Evolutionary conservation across 1,140 invertebrate species (phyloP).

Genomic region (Dinothrombium tinctorium): DNA sequence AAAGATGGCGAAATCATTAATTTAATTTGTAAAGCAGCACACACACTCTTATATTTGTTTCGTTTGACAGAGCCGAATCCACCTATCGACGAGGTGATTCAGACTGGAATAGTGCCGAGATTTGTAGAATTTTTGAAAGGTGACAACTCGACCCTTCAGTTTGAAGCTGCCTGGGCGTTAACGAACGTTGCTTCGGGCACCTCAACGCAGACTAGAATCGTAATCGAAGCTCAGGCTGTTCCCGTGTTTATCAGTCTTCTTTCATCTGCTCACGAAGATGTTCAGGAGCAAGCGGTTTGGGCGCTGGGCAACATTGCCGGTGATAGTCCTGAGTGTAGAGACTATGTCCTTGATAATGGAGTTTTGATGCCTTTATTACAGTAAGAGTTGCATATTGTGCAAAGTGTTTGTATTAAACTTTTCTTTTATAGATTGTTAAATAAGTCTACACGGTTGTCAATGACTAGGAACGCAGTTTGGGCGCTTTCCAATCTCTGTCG

Average conservation of each 20-base stretch:
- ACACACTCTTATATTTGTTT: slow-evolving; percentile 1
- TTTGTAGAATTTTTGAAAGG: slow-evolving; percentile 81
- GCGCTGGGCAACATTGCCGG: slow-evolving; percentile 69
- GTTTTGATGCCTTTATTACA: slow-evolving; percentile 64
- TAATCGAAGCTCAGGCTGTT: slow-evolving; percentile 80
- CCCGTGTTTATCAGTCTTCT: slow-evolving; percentile 69
- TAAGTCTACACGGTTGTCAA: slow-evolving; percentile 54
- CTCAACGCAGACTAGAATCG: slow-evolving; percentile 67
- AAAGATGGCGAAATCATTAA: too few species aligned
- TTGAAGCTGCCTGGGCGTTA: slow-evolving; percentile 92
- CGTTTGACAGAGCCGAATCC: slow-evolving; percentile 61
- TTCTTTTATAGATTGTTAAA: slow-evolving; percentile 61
- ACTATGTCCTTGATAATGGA: slow-evolving; percentile 61
- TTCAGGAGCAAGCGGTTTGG: slow-evolving; percentile 41
- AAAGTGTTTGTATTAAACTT: too few species aligned
- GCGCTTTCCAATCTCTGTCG: slow-evolving; percentile 84
- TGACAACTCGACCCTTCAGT: slow-evolving; percentile 51
- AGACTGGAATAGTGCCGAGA: slow-evolving; percentile 77
- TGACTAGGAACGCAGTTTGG: slow-evolving; percentile 95
- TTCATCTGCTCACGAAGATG: slow-evolving; percentile 59
- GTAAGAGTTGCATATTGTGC: too few species aligned
- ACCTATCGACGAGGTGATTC: slow-evolving; percentile 94
- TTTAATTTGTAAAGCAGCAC: too few species aligned
- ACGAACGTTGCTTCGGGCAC: slow-evolving; percentile 97
- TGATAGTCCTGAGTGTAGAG: slow-evolving; percentile 72